Evolutionary conservation across 2,888 invertebrate species (phyloP).

Genomic region (Piscicola geometra): DNA sequence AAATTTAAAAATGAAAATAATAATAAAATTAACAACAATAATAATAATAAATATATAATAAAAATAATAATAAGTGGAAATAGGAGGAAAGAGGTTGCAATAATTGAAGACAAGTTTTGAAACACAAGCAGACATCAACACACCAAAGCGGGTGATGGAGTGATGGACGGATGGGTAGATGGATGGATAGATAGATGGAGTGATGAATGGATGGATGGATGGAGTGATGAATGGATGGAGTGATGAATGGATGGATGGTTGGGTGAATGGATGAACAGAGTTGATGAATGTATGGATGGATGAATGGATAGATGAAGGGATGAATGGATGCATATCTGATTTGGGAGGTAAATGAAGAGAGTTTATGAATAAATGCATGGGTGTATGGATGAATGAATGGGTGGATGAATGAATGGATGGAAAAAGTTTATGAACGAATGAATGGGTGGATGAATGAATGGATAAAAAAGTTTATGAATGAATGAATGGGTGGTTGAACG

Average conservation of each 20-base stretch:
- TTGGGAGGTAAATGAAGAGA: background rate
- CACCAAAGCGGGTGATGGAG: background rate
- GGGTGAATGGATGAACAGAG: background rate
- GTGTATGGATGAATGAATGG: slow-evolving; percentile 12
- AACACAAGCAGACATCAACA: slow-evolving; percentile 1
- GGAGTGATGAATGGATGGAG: background rate
- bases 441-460: slow-evolving; percentile 16
- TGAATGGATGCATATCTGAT: slow-evolving; percentile 9
- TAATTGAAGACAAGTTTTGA: slow-evolving; percentile 21
- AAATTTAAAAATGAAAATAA: background rate
- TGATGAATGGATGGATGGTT: background rate
- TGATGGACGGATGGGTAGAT: slow-evolving; percentile 17
- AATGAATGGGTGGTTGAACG: too few relatives aligned
- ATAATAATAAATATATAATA: background rate
- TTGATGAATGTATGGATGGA: slow-evolving; percentile 17
- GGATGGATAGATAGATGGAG: background rate
- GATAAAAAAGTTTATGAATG: background rate
- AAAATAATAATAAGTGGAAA: slow-evolving; percentile 14
- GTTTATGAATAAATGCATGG: too few relatives aligned
- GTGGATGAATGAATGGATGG: slow-evolving; percentile 20
- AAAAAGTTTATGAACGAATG: background rate
- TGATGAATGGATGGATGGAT: background rate
- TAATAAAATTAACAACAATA: slow-evolving; percentile 20
- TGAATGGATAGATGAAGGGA: slow-evolving; percentile 10
- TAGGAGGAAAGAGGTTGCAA: background rate